These are phyloP conservation scores for Trachythela sp. DNA, from an alignment of 64 coral and sea anemone genomes.

Conservation along the genomic window DNA sequence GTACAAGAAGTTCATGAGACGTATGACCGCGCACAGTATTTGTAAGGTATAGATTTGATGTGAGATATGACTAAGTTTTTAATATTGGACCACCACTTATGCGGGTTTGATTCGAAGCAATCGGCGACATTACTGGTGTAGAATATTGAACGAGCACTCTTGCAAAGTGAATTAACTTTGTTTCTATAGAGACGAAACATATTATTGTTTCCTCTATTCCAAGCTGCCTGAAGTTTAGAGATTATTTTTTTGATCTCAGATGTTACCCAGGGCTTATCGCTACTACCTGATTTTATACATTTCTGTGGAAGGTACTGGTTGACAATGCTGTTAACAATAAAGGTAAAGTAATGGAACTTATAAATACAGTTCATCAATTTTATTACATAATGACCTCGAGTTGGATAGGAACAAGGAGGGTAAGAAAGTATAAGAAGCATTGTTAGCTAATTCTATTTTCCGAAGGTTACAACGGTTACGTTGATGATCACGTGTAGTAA, in stretches of 20 bases:
- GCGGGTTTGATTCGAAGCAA: background rate
- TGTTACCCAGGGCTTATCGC: background rate
- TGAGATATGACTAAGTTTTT: too few species aligned
- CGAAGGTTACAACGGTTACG: too few species aligned
- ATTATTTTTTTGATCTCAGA: background rate
- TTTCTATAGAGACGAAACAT: background rate
- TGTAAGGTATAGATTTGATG: too few species aligned
- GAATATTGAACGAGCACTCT: background rate
- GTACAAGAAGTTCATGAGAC: too few species aligned
- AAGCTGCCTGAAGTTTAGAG: background rate
- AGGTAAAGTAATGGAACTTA: conserved; percentile 3
- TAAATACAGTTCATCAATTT: too few species aligned
- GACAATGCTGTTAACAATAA: background rate
- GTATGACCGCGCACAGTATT: too few species aligned
- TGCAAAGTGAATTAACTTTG: conserved; percentile 1
- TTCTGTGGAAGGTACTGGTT: background rate
- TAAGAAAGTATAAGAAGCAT: too few species aligned
- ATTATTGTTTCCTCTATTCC: background rate
- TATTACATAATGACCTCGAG: too few species aligned
- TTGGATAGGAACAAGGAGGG: too few species aligned
- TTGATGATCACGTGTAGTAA: too few species aligned
- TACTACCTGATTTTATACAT: background rate
- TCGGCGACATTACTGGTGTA: background rate
- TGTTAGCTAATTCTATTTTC: too few species aligned
- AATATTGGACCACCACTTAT: too few species aligned